These are phyloP conservation scores for Caenorhabditis virilis DNA, from an alignment of 2,888 invertebrate genomes.

Conservation along the genomic window DNA sequence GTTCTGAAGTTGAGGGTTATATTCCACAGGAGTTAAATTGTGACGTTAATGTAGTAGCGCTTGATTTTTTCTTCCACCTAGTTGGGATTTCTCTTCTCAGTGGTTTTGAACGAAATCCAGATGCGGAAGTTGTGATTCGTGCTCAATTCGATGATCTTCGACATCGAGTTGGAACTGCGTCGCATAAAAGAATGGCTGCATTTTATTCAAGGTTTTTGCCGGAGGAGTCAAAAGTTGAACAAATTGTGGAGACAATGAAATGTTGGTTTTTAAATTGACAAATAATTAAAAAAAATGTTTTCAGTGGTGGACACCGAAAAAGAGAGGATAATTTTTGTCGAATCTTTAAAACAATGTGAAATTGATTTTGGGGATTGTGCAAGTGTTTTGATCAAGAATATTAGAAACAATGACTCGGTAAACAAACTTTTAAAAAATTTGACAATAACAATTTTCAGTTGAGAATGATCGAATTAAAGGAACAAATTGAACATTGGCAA, in stretches of 20 bases:
- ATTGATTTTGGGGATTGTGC: constrained; percentile 25
- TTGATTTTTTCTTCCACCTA: constrained; percentile 35
- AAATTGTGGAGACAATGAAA: constrained; percentile 36
- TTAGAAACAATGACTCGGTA: constrained; percentile 19
- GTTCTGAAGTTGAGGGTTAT: constrained; percentile 12
- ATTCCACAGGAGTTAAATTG: constrained; percentile 21
- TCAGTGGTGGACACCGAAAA: constrained; percentile 22
- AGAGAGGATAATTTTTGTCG: constrained; percentile 15
- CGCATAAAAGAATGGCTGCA: constrained; percentile 28
- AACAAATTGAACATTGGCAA: constrained; percentile 33
- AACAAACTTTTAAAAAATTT: no score
- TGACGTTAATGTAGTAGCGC: constrained; percentile 22
- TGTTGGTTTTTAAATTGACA: constrained; percentile 4
- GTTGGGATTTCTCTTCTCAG: constrained; percentile 16
- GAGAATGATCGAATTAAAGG: constrained; percentile 2
- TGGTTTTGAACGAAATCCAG: constrained; percentile 23
- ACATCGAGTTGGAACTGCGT: constrained; percentile 8
- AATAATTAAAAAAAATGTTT: constrained; percentile 1
- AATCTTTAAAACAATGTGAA: constrained; percentile 8
- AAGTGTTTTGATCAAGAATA: constrained; percentile 13
- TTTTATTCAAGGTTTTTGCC: constrained; percentile 36
- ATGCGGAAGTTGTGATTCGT: constrained; percentile 21
- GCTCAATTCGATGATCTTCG: constrained; percentile 29
- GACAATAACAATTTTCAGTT: constrained; percentile 10
- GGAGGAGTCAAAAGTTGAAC: constrained; percentile 13